Evolutionary conservation across 2,888 invertebrate species (phyloP), one percentile per base, ranked within the genome.

Genomic region (Polia nebulosa): DNA sequence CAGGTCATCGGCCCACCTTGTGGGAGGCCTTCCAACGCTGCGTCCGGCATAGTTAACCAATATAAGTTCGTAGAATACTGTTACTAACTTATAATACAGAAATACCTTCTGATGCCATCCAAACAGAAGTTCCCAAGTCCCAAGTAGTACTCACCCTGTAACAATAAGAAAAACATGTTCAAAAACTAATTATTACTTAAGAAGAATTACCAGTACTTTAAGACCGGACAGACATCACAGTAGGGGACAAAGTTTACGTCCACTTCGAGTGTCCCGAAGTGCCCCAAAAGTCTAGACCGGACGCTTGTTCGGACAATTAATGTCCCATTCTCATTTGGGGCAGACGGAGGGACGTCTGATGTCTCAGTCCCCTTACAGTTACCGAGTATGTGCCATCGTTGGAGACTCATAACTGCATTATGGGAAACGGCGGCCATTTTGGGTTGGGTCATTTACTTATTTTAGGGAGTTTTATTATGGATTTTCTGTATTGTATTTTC

Each of bases 211-310:
- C 11, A 53, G 3, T 63, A 64, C 44, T 67, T 44, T 44, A 63
- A n/a, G 13, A n/a, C 20, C 25, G 17, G 56, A 64, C 52, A 73
- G 60, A 45, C 55, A 13, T 27, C 11, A 51, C 59, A 25, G 51
- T 45, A 39, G 69, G 59, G 58, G 45, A 67, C 63, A 27, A 75
- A 78, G 70, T 81, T 80, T 52, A 69, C 57, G 78, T 80, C 78
- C 80, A 81, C 63, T 15, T 75, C 15, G 41, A 68, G 25, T 67
- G 64, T 74, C 60, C 76, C 63, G 29, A 81, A 86, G 85, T 88
- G 83, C 63, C 80, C 81, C 67, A 68, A 80, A 83, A 88, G 92
- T 91, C 92, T 92, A 91, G 92, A 91, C 92, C 88, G 92, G 91
- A 91, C 84, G 83, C 83, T 84, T 75, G 84, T 81, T n/a, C 64